Base-by-base conservation (phyloP, 1,140 invertebrate species). In the Lepidostoma basale region DNA sequence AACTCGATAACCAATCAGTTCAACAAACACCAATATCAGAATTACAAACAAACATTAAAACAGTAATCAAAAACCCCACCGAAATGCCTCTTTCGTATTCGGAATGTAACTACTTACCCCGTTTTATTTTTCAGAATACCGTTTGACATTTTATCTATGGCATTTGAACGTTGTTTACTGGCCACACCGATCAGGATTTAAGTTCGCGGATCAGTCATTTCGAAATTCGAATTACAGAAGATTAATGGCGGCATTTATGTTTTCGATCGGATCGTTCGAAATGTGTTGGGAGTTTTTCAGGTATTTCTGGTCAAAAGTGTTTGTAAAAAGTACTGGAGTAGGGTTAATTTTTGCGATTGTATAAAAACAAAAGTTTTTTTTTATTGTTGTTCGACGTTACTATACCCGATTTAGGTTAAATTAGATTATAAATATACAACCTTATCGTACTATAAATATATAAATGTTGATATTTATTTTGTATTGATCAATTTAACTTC, bases 1-100 rank as follows among this genome's bases (percentile, higher is more conserved):
- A 33, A 62, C 39, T 33, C 20, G 54, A 22, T 23, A 25, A 66
- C 54, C 68, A 70, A 70, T 70, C 63, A 66, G 49, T 16, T 62
- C 28, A 18, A 30, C 59, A 70, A 70, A 70, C 63, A 70, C 33
- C 68, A 66, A 62, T 66, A 66, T 66, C 56, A 42, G 54, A 49
- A 52, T 40, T 44, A 66, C 68, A 70, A 70, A 70, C 47, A 70
- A 63, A 42, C 62, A 62, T 67, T 40, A 14, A 62, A 68, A 68
- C 52, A 44, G 49, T 64, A 69, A 69, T 69, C 62, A 69, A 60
- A 59, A 25, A 62, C 59, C 39, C 42, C 40, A 10, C 23, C 47
- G 39, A 69, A 64, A 45, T 39, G 45, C 54, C 26, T 33, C 52
- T 26, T 42, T 28, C 25, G 2, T 8, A 16, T n/a, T 12, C 36